A percentile compares a stretch with the other conserved stretches of the same genome.
These are phyloP conservation scores for Sarcophaga subvicina DNA, from an alignment of 2,888 invertebrate genomes.

Conservation along the genomic window DNA sequence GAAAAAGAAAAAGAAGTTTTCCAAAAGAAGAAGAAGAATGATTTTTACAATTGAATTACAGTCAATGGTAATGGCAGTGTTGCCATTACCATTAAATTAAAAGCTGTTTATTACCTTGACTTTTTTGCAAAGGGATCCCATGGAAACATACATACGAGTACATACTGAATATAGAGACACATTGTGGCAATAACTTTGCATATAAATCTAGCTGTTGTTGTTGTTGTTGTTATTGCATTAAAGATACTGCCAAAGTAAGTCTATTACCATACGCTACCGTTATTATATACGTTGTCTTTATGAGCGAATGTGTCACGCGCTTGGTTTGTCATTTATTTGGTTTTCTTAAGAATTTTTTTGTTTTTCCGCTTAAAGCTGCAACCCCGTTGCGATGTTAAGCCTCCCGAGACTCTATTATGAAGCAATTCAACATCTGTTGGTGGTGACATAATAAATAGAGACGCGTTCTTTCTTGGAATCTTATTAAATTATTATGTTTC, in stretches of 20 bases:
- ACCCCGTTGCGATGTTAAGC: constrained; percentile 49
- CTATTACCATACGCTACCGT: background rate
- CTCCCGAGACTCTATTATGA: background rate
- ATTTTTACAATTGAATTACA: background rate
- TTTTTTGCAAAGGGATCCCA: background rate
- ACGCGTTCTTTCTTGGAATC: background rate
- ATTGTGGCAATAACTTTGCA: background rate
- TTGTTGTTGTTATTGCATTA: background rate
- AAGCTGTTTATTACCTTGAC: constrained; percentile 59
- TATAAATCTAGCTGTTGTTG: background rate
- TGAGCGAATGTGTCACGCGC: background rate
- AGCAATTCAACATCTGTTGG: constrained; percentile 28
- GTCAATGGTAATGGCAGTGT: constrained; percentile 8
- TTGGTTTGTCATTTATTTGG: background rate
- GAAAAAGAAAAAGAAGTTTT: background rate
- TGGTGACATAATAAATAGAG: constrained; percentile 9
- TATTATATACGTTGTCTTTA: background rate
- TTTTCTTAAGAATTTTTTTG: background rate
- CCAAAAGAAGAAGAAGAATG: background rate
- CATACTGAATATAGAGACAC: background rate
- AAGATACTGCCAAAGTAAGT: background rate
- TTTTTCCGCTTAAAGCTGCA: constrained; percentile 29
- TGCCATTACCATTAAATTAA: constrained; percentile 50
- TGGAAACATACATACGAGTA: too few relatives aligned
- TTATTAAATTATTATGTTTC: background rate